Percentiles rank a stretch among this genome's conserved stretches.
Conservation (phyloP, 1,140 invertebrate genomes). For the Nymphalis io region DNA sequence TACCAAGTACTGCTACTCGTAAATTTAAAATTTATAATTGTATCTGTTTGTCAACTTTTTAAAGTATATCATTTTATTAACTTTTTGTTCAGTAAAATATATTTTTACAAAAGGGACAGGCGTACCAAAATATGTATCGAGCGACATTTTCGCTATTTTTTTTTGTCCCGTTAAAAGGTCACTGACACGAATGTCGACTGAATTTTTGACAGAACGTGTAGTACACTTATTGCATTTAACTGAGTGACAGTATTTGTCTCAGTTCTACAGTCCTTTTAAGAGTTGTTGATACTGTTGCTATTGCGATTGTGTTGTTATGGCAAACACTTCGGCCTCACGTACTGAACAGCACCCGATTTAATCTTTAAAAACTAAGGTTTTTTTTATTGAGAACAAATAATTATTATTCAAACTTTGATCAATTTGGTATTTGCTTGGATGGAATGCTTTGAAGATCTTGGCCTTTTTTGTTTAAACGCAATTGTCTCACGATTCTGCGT, state of each 20-base stretch:
- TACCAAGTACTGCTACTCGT: too few relatives aligned
- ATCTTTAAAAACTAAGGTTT: too few relatives aligned
- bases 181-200: constrained; percentile 28
- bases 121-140: not conserved
- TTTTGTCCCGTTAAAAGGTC: constrained; percentile 32
- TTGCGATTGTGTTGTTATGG: not conserved
- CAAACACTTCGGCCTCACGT: not conserved
- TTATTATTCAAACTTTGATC: constrained; percentile 10
- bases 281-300: not conserved
- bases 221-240: constrained; percentile 14
- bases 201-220: constrained; percentile 16
- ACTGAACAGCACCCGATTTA: too few relatives aligned
- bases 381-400: not conserved
- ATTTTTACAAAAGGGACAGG: constrained; percentile 12
- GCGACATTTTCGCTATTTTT: constrained; percentile 28
- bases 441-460: constrained; percentile 15
- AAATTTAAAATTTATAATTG: too few relatives aligned
- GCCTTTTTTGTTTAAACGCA: constrained; percentile 1
- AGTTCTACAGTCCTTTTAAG: not conserved
- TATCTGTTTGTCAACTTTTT: not conserved
- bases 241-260: not conserved
- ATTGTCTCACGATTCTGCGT: constrained; percentile 12
- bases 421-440: constrained; percentile 14
- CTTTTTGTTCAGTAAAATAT: not conserved
- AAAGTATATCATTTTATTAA: not conserved